Evolutionary conservation across 2,888 invertebrate genomes (phyloP), one percentile per base, ranked within the genome.

Genomic region (Ornithoptera priamus): DNA sequence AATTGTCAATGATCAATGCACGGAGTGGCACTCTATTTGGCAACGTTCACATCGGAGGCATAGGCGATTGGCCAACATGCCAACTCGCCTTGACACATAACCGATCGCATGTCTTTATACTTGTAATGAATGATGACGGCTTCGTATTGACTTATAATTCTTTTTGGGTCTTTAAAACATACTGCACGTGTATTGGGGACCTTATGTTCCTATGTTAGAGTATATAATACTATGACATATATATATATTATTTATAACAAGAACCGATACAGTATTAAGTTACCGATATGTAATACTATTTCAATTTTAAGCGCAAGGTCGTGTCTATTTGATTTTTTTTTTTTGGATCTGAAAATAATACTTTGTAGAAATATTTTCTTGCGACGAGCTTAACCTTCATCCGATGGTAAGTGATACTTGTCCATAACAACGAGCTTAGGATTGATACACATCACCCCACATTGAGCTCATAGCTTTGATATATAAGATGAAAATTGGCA

Each of bases 51-150:
- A 66, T 71, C 67, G 65, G 70, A 71, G 68, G 65, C 53, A 69
- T 69, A 68, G 70, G 67, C 65, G 62, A 71, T 73, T 72, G 64
- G 63, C 60, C 62, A 73, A 73, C 66, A 72, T 56, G 60, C 72
- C 66, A 53, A 73, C 70, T 77, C 67, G 72, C 78, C 78, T 78
- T 77, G 78, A 75, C 77, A 76, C 74, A 73, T 73, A 75, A 76
- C 64, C 57, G 70, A 73, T 70, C 72, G 73, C 69, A 68, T 72
- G 72, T 74, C 72, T 74, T 71, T 71, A 74, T 72, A 72, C 72
- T 71, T 61, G 74, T 73, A 75, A 73, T 75, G 73, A 74, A 71
- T 71, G 73, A 73, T 72, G 69, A 60, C 63, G 66, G 50, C 57
- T 62, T 24, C 53, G 57, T 70, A 70, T 63, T 58, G 70, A 70